Evolutionary conservation across 2,113 vertebrate genomes (phyloP).

Genomic region (Capreolus pygargus): DNA sequence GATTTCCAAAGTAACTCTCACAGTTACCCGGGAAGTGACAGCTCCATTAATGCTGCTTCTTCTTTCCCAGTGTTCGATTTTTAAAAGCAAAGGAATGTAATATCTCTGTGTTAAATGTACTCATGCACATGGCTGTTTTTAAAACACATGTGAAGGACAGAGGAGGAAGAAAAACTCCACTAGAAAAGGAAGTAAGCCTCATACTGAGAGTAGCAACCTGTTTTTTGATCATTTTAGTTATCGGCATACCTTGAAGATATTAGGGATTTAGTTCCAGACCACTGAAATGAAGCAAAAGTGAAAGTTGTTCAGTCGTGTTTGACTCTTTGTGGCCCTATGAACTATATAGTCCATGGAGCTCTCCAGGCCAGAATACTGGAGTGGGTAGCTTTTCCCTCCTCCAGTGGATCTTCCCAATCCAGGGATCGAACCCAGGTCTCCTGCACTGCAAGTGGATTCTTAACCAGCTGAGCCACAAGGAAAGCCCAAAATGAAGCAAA

Average conservation of each 20-base stretch:
- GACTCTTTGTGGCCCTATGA: background rate
- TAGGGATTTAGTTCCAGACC: background rate
- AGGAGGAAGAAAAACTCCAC: background rate
- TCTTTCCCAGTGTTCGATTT: background rate
- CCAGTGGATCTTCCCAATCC: background rate
- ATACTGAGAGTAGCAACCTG: background rate
- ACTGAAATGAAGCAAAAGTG: background rate
- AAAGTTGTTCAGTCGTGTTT: background rate
- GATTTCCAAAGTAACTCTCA: background rate
- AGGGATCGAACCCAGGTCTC: background rate
- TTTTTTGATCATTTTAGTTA: background rate
- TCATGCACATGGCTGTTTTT: background rate
- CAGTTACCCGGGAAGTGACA: background rate
- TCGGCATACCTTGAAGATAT: background rate
- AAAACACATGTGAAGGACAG: background rate
- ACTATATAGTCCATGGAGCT: background rate
- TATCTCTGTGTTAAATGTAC: background rate
- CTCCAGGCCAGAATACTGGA: background rate
- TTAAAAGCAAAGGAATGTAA: background rate
- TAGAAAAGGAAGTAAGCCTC: background rate
- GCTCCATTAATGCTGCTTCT: background rate
- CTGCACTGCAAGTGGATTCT: background rate
- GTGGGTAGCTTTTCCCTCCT: background rate
- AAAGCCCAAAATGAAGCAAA: background rate
- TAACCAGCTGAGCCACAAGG: background rate